Evolutionary conservation across 1,140 invertebrate genomes (phyloP).

Genomic region (Maniola jurtina): DNA sequence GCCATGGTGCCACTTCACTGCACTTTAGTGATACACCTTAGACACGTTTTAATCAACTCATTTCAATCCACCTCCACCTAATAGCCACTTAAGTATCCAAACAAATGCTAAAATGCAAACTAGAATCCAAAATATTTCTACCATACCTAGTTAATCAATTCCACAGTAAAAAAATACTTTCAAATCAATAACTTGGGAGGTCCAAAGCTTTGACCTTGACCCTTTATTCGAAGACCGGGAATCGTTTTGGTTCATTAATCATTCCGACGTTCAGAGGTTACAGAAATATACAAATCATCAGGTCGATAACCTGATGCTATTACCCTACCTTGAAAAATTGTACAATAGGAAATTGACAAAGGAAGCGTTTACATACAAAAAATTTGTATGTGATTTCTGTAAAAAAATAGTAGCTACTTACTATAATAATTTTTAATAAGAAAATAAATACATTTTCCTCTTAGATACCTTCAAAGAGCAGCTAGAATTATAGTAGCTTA

Average conservation of each 20-base stretch:
- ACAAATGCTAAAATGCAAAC: background rate
- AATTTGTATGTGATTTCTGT: no score
- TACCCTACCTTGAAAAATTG: background rate
- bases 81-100: no score
- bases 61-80: no score
- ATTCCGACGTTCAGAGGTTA: slow-evolving; percentile 28
- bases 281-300: slow-evolving; percentile 23
- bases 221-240: slow-evolving; percentile 5
- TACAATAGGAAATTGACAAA: background rate
- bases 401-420: no score
- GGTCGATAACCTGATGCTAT: slow-evolving; percentile 16
- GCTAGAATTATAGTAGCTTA: no score
- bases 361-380: background rate
- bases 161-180: slow-evolving; percentile 9
- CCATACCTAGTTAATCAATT: background rate
- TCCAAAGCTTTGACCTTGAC: slow-evolving; percentile 23
- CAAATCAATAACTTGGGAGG: slow-evolving; percentile 13
- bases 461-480: no score
- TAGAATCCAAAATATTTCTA: background rate
- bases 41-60: no score
- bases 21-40: no score
- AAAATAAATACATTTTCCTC: no score
- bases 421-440: no score
- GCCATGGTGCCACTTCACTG: no score
- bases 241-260: slow-evolving; percentile 25